Percentiles rank a stretch among this genome's conserved stretches.
phyloP scores from a whole-genome alignment of 2,797 vertebrate genomes.

The Triplophysa bombifrons region DNA sequence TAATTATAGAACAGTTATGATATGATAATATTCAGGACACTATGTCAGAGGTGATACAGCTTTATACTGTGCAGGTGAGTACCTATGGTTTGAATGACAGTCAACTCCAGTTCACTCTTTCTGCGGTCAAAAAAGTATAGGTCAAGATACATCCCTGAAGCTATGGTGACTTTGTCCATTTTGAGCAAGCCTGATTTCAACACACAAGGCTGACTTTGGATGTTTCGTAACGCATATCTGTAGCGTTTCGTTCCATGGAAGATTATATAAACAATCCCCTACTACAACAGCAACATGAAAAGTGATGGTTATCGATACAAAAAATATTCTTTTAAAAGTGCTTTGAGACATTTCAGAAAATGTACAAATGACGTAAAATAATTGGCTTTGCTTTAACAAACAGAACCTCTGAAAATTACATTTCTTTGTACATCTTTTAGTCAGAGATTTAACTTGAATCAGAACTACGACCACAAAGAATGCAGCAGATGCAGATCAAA shows the following conservation, averaged over 20 bases:
- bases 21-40: background rate
- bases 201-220: conserved; percentile 61
- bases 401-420: too few species aligned
- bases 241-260: conserved; percentile 47
- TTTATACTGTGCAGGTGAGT: background rate
- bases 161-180: conserved; percentile 58
- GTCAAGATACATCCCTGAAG: conserved; percentile 44
- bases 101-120: conserved; percentile 64
- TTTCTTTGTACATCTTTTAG: too few species aligned
- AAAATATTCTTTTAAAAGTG: background rate
- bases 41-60: background rate
- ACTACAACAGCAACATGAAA: conserved; percentile 54
- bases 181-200: conserved; percentile 64
- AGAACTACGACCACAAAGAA: too few species aligned
- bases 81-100: conserved; percentile 68
- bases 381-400: too few species aligned
- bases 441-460: too few species aligned
- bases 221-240: conserved; percentile 65
- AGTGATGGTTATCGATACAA: background rate
- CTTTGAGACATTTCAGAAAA: background rate
- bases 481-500: too few species aligned
- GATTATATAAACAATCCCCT: conserved; percentile 64
- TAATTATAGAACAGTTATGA: background rate
- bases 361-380: background rate
- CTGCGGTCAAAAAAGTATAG: conserved; percentile 72